Base-by-base conservation (phyloP, 2,797 vertebrate genomes). In the Crocidura indochinensis region DNA sequence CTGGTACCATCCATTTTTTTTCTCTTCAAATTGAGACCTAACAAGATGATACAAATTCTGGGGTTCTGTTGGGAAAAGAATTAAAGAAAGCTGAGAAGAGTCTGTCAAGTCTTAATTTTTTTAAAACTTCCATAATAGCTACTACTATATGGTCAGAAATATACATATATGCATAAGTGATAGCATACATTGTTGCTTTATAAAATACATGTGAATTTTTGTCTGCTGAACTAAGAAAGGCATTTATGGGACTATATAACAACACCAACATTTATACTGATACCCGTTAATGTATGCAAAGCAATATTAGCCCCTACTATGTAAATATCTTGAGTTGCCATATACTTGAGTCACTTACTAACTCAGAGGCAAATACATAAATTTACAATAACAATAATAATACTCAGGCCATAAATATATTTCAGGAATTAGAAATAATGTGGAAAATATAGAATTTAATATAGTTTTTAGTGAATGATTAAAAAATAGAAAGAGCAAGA, bases 401-500 rank as follows among this genome's bases (percentile, higher is more conserved):
- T 64, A 6, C 60, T 90, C 9, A 83, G 72, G 10, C 17, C 29
- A 47, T 82, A 64, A 19, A 67, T 73, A 24, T 49, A 0, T 72
- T 81, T 65, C 77, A 65, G 38, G 22, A 11, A 62, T 46, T 74
- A 60, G 51, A 91, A 22, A 79, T 76, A 91, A 72, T 81, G 0
- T 88, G 24, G 51, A 84, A 84, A 90, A 31, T 22, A 78, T n/a
- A 27, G n/a, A 12, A 2, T 22, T 12, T 49, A 7, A 81, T 8
- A 12, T 79, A 75, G 71, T 84, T 92, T 10, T 82, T 49, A 76
- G 22, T 82, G 84, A 82, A 75, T 83, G 29, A 53, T 67, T 60
- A 19, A 79, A 31, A 88, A 76, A 76, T 87, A 17, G 76, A 90
- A 90, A 67, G 62, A 87, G 26, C 27, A 60, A 51, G 15, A 64